These are phyloP conservation scores for Lonchura striata DNA, from an alignment of 2,113 vertebrate genomes.

Conservation along the genomic window DNA sequence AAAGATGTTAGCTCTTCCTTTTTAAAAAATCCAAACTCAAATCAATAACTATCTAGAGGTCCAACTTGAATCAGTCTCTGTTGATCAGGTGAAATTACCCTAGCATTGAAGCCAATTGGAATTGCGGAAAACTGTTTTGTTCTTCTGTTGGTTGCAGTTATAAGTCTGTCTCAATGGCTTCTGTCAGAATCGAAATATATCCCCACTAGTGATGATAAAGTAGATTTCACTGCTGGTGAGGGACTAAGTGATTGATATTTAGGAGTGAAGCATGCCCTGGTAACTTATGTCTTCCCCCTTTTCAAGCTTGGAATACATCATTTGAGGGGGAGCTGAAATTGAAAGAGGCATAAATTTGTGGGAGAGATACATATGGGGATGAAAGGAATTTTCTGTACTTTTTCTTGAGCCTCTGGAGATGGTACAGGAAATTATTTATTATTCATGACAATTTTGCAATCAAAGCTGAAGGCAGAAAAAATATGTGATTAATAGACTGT, in stretches of 20 bases:
- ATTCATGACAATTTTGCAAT: conserved; percentile 12
- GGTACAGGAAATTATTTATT: not conserved
- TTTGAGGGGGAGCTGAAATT: not conserved
- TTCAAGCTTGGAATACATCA: not conserved
- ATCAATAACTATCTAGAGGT: not conserved
- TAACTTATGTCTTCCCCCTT: not conserved
- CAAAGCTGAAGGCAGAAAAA: conserved; percentile 33
- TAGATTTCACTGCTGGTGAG: not conserved
- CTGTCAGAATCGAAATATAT: not conserved
- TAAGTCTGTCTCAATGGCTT: not conserved
- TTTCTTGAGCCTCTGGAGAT: not conserved
- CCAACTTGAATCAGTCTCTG: not conserved
- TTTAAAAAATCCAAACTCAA: not conserved
- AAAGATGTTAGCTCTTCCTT: not conserved
- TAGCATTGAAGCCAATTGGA: not conserved
- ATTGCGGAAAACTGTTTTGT: not conserved
- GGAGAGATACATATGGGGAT: not conserved
- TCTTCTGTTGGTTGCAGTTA: not conserved
- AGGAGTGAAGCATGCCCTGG: not conserved
- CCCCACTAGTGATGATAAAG: not conserved
- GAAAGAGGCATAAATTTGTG: not conserved
- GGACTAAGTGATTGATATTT: conserved; percentile 15
- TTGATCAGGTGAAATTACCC: not conserved
- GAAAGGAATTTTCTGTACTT: not conserved
- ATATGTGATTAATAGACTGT: conserved; percentile 12